Evolutionary conservation across 2,888 invertebrate species (phyloP).

Genomic region (Leuctra nigra): DNA sequence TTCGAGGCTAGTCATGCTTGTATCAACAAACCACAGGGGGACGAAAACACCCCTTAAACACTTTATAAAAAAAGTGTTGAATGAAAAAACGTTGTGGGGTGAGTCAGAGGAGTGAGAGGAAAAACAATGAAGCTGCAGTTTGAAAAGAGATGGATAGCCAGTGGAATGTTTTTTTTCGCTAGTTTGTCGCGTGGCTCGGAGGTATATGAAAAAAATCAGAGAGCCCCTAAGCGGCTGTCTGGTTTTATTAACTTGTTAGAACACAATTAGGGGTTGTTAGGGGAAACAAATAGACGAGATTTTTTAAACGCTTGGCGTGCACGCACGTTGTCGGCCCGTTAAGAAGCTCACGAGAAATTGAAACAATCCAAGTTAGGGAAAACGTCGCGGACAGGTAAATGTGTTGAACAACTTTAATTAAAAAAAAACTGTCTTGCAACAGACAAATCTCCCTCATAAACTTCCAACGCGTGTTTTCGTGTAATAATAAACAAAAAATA

Average conservation of each 20-base stretch:
- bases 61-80: slow-evolving; percentile 12
- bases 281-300: slow-evolving; percentile 10
- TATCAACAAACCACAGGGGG: slow-evolving; percentile 4
- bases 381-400: no score
- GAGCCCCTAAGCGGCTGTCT: slow-evolving; percentile 3
- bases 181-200: neutral
- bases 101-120: neutral
- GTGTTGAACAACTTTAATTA: no score
- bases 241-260: slow-evolving; percentile 12
- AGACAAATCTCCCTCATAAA: no score
- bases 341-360: no score
- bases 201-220: slow-evolving; percentile 6
- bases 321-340: no score
- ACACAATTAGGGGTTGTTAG: slow-evolving; percentile 17
- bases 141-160: neutral
- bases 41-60: slow-evolving; percentile 2
- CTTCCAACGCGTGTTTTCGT: no score
- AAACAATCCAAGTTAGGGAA: no score
- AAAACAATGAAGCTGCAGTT: neutral
- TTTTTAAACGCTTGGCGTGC: neutral
- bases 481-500: no score
- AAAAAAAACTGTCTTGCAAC: no score
- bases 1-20: neutral
- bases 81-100: slow-evolving; percentile 2
- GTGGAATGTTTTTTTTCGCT: neutral